These are phyloP conservation scores for Pristionchus entomophagus DNA, from an alignment of 2,888 invertebrate species.

Conservation along the genomic window DNA sequence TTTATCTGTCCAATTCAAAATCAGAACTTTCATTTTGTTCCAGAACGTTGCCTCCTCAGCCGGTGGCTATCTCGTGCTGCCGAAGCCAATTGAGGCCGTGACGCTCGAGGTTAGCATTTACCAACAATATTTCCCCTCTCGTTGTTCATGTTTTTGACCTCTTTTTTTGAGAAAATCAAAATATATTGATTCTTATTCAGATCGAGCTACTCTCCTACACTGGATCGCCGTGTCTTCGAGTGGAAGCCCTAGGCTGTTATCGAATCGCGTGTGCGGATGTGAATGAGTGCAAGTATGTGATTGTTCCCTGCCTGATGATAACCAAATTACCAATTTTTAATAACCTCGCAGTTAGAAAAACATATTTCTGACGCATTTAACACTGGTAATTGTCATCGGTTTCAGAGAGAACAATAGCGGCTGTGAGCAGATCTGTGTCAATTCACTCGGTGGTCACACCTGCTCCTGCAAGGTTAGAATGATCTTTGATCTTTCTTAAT, in stretches of 20 bases:
- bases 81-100: conserved; percentile 59
- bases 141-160: too few relatives aligned
- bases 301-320: too few relatives aligned
- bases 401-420: conserved; percentile 69
- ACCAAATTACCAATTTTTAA: too few relatives aligned
- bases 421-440: conserved; percentile 75
- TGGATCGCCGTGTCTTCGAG: conserved; percentile 36
- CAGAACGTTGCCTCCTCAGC: conserved; percentile 44
- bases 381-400: too few relatives aligned
- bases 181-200: too few relatives aligned
- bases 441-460: conserved; percentile 82
- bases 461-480: conserved; percentile 78
- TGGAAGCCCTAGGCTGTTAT: conserved; percentile 62
- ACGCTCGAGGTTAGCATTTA: conserved; percentile 61
- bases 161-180: too few relatives aligned
- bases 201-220: conserved; percentile 42
- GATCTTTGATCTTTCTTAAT: conserved; percentile 82
- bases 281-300: conserved; percentile 70
- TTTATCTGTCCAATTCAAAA: too few relatives aligned
- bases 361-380: too few relatives aligned
- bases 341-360: too few relatives aligned
- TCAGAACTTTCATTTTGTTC: too few relatives aligned
- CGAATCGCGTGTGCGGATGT: conserved; percentile 65
- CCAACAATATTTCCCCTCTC: too few relatives aligned
- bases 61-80: conserved; percentile 55